Evolutionary conservation across 2,888 invertebrate species (phyloP).

Genomic region (Chrysodeixis includens): DNA sequence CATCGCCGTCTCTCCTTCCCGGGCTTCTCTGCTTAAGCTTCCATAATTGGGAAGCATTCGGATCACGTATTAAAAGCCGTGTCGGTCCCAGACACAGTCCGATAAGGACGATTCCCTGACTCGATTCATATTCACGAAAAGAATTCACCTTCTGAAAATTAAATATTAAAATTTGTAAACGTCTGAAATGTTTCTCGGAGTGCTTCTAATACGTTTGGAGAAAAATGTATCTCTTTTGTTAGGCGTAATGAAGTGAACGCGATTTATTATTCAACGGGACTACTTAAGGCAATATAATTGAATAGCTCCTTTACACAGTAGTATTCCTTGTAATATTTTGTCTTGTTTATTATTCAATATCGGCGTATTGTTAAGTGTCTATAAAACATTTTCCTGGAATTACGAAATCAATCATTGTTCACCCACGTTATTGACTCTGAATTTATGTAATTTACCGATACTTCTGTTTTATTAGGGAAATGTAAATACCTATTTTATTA

Average conservation of each 20-base stretch:
- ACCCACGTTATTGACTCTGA: neutral
- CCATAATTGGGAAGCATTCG: conserved; percentile 78
- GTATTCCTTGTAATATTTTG: neutral
- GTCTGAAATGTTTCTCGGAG: conserved; percentile 50
- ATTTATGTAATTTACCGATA: neutral
- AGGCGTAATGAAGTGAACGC: conserved; percentile 44
- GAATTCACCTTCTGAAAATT: conserved; percentile 66
- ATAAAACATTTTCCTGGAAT: neutral
- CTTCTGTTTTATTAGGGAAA: neutral
- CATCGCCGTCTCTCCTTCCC: conserved; percentile 36
- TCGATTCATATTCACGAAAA: conserved; percentile 77
- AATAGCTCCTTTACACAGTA: conserved; percentile 9
- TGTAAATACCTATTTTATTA: conserved; percentile 3
- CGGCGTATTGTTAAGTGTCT: neutral
- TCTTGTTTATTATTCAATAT: neutral
- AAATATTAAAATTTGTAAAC: conserved; percentile 63
- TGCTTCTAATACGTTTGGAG: conserved; percentile 46
- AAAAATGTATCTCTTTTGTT: conserved; percentile 57
- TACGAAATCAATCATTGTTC: neutral
- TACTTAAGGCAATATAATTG: conserved; percentile 29
- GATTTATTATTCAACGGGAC: conserved; percentile 45
- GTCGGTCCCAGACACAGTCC: conserved; percentile 78
- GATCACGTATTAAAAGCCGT: conserved; percentile 84
- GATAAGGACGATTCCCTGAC: conserved; percentile 76
- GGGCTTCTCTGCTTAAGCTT: conserved; percentile 68